Percentiles rank a stretch among this genome's conserved stretches.
phyloP scores from a whole-genome alignment of 1,140 invertebrate species.

The Micrasema longulum region DNA sequence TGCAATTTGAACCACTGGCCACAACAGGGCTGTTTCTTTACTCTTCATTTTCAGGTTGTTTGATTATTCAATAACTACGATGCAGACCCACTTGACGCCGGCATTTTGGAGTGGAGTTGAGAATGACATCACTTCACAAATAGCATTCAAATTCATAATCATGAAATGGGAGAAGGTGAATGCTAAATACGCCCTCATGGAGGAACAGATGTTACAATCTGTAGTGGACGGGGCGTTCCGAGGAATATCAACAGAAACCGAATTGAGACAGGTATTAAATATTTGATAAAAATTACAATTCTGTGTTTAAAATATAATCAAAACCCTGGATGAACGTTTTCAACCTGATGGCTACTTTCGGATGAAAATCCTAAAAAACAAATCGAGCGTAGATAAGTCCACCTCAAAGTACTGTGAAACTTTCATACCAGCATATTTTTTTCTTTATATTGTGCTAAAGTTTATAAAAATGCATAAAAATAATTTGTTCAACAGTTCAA shows the following conservation, averaged over 20 bases:
- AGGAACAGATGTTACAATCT: constrained; percentile 55
- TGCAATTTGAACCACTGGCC: too few relatives aligned
- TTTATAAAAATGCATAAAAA: too few relatives aligned
- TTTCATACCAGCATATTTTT: neutral
- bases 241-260: constrained; percentile 57
- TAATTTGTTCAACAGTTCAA: constrained; percentile 57
- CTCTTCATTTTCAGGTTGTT: constrained; percentile 36
- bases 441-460: neutral
- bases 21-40: constrained; percentile 4
- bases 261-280: constrained; percentile 57
- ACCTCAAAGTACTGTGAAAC: neutral
- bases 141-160: constrained; percentile 48
- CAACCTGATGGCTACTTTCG: too few relatives aligned
- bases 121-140: constrained; percentile 35
- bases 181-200: constrained; percentile 56
- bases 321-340: too few relatives aligned
- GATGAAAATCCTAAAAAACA: too few relatives aligned
- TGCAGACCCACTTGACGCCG: constrained; percentile 47
- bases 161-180: constrained; percentile 41
- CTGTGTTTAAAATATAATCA: too few relatives aligned
- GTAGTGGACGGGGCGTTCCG: constrained; percentile 58
- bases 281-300: neutral
- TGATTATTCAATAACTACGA: constrained; percentile 47
- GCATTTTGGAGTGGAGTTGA: constrained; percentile 43
- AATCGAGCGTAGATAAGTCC: too few relatives aligned